A percentile compares a stretch with the other conserved stretches of the same genome.
Evolutionary conservation across 1,140 invertebrate species (phyloP).

Genomic region (Colletes latitarsis): DNA sequence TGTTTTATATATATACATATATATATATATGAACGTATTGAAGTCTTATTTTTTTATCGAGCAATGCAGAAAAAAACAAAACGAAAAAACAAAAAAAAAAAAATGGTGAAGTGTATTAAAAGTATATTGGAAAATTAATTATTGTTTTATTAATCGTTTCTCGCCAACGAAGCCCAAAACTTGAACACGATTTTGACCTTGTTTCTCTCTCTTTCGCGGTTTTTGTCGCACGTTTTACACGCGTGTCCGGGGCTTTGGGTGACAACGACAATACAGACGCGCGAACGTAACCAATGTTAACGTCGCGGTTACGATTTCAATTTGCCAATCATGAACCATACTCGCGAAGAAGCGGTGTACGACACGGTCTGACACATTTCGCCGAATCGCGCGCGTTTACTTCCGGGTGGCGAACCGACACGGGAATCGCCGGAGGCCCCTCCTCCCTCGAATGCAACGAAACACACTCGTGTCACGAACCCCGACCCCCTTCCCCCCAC

Average conservation of each 20-base stretch:
- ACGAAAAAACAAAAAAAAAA: neutral
- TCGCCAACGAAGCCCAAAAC: neutral
- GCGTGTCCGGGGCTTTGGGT: neutral
- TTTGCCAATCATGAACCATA: neutral
- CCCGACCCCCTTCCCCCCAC: too few species aligned
- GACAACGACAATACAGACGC: neutral
- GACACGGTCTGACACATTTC: constrained; percentile 20
- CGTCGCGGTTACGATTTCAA: neutral
- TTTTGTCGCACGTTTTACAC: neutral
- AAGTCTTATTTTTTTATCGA: constrained; percentile 31
- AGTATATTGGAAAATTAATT: neutral
- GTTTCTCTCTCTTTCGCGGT: neutral
- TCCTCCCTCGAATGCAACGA: constrained; percentile 3
- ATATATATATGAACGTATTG: neutral
- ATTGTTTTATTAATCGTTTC: constrained; percentile 35
- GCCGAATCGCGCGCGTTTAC: too few species aligned
- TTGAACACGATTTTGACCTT: neutral
- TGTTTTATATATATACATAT: constrained; percentile 26
- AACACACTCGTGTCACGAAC: neutral
- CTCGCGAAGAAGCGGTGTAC: neutral
- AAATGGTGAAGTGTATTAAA: neutral
- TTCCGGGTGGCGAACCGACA: neutral
- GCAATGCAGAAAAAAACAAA: neutral
- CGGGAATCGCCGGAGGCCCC: neutral
- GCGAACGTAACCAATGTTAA: neutral